Evolutionary conservation across 2,888 invertebrate genomes (phyloP).

Genomic region (Aleiodes alternator): DNA sequence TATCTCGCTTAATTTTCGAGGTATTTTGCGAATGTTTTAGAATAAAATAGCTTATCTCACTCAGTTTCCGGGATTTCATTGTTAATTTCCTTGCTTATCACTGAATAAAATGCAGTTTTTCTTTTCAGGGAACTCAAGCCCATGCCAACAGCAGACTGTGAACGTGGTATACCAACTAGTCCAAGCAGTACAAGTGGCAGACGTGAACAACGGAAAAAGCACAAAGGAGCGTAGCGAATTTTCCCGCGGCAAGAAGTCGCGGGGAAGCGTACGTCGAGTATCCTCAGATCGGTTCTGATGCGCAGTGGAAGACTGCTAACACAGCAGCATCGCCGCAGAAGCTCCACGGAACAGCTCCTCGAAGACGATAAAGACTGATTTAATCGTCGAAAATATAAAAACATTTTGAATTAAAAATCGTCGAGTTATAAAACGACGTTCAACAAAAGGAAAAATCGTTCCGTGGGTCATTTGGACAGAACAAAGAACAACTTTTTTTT

Average conservation of each 20-base stretch:
- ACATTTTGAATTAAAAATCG: background rate
- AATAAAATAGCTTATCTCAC: no score
- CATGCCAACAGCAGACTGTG: slow-evolving; percentile 77
- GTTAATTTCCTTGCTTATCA: no score
- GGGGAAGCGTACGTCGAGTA: slow-evolving; percentile 69
- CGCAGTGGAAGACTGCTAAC: slow-evolving; percentile 65
- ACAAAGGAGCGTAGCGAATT: slow-evolving; percentile 81
- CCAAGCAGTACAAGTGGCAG: slow-evolving; percentile 61
- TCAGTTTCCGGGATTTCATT: no score
- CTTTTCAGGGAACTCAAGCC: slow-evolving; percentile 81
- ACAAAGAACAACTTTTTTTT: no score
- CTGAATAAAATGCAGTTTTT: no score
- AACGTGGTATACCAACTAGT: slow-evolving; percentile 62
- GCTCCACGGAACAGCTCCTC: slow-evolving; percentile 64
- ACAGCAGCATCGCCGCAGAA: slow-evolving; percentile 63
- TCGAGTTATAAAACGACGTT: no score
- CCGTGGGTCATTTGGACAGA: slow-evolving; percentile 8
- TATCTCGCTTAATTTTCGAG: no score
- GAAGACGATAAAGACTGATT: slow-evolving; percentile 56
- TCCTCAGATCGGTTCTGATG: slow-evolving; percentile 69
- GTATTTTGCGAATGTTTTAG: no score
- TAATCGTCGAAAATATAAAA: background rate
- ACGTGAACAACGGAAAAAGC: slow-evolving; percentile 82
- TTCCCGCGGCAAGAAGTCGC: slow-evolving; percentile 72
- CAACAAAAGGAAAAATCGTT: slow-evolving; percentile 15